Evolutionary conservation across 1,140 invertebrate species (phyloP).

Genomic region (Drosophila asahinai): DNA sequence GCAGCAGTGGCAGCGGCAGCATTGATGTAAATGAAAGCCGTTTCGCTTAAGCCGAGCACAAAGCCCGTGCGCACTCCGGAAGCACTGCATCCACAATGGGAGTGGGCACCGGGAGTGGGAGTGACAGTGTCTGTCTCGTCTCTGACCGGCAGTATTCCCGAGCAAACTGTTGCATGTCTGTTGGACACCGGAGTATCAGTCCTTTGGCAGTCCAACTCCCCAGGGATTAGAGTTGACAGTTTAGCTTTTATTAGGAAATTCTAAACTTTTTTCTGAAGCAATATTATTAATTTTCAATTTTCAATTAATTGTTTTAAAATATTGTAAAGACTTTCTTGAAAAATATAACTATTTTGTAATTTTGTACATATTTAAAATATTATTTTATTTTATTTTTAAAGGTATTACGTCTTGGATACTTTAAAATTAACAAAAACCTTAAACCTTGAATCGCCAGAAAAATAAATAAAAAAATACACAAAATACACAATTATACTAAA

Average conservation of each 20-base stretch:
- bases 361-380: too few species aligned
- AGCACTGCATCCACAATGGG: conserved; percentile 91
- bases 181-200: conserved; percentile 52
- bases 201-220: conserved; percentile 13
- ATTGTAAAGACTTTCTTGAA: too few species aligned
- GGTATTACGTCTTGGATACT: too few species aligned
- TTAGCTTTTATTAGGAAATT: not conserved
- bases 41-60: conserved; percentile 89
- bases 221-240: not conserved
- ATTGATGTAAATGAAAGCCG: conserved; percentile 90
- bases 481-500: not conserved
- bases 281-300: not conserved
- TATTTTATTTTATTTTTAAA: too few species aligned
- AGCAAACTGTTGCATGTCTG: conserved; percentile 75
- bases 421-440: too few species aligned
- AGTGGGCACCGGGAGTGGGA: conserved; percentile 83
- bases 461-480: too few species aligned
- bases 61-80: conserved; percentile 91
- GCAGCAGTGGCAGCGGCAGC: conserved; percentile 86
- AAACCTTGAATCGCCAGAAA: too few species aligned
- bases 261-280: not conserved
- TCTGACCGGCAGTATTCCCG: conserved; percentile 32
- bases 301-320: too few species aligned
- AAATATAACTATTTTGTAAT: too few species aligned
- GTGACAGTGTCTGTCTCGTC: conserved; percentile 11